phyloP scores from a whole-genome alignment of 2,113 vertebrate species.

The Diglossa brunneiventris region DNA sequence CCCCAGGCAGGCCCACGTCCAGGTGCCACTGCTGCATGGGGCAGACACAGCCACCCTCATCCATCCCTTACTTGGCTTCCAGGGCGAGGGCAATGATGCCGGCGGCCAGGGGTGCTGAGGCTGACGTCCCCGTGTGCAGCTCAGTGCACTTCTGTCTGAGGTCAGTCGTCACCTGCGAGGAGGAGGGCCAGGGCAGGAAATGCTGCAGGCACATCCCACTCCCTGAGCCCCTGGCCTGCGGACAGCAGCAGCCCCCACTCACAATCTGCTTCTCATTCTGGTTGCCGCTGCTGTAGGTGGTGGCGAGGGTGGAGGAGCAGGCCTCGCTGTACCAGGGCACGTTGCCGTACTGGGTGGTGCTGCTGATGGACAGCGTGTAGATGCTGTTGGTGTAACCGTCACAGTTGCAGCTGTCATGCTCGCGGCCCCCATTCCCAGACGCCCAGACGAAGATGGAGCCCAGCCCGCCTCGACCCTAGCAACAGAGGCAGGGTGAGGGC shows the following conservation, averaged over 20 bases:
- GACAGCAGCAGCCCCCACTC: slow-evolving; percentile 58
- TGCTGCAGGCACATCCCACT: neutral
- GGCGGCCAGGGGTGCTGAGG: slow-evolving; percentile 91
- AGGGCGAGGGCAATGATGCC: slow-evolving; percentile 96
- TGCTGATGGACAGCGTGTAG: slow-evolving; percentile 98
- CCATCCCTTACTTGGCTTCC: slow-evolving; percentile 90
- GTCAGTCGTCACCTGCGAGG: slow-evolving; percentile 89
- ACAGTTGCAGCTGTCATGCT: slow-evolving; percentile 98
- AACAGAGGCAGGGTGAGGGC: neutral
- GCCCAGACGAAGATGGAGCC: slow-evolving; percentile 99
- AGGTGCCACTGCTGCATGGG: rapidly evolving
- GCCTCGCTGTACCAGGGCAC: slow-evolving; percentile 99
- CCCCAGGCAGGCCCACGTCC: rapidly evolving
- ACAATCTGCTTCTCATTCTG: slow-evolving; percentile 97
- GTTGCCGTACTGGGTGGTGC: slow-evolving; percentile 90
- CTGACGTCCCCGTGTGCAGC: slow-evolving; percentile 93
- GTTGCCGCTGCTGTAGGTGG: slow-evolving; percentile 97
- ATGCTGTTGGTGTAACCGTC: slow-evolving; percentile 99
- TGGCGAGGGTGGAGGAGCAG: slow-evolving; percentile 96
- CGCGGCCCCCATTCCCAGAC: slow-evolving; percentile 92
- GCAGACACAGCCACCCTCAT: neutral
- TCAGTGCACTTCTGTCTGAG: slow-evolving; percentile 95
- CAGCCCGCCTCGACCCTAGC: slow-evolving; percentile 86
- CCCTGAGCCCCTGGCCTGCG: rapidly evolving
- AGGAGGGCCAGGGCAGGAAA: neutral